phyloP scores from a whole-genome alignment of 1,140 invertebrate genomes.

The Samia ricini region DNA sequence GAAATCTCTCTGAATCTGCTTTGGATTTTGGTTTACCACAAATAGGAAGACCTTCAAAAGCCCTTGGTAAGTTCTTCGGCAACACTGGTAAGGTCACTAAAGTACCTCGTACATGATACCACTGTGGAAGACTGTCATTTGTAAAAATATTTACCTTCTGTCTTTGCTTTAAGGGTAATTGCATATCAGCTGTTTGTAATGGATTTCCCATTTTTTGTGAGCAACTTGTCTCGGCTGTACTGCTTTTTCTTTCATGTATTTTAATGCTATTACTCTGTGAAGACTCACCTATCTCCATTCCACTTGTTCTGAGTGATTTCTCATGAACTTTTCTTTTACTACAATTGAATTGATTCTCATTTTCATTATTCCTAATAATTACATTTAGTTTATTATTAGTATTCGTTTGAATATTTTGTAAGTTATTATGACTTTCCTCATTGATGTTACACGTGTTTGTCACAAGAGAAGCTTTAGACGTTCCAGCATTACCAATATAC shows the following conservation, averaged over 20 bases:
- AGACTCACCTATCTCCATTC: background rate
- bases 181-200: background rate
- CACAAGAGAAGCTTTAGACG: background rate
- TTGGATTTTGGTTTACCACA: conserved; percentile 36
- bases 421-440: background rate
- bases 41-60: conserved; percentile 47
- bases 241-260: background rate
- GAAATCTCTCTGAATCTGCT: conserved; percentile 27
- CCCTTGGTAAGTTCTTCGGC: conserved; percentile 42
- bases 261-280: background rate
- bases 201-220: background rate
- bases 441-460: background rate
- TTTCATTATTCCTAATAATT: background rate
- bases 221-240: background rate
- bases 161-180: background rate
- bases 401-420: background rate
- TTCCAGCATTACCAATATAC: background rate
- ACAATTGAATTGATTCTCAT: background rate
- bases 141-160: conserved; percentile 28
- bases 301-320: background rate
- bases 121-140: conserved; percentile 29
- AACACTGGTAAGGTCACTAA: conserved; percentile 45
- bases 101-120: conserved; percentile 35
- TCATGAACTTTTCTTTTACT: background rate
- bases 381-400: background rate